Conservation (phyloP, 2,113 vertebrate species). For the Chionomys nivalis region DNA sequence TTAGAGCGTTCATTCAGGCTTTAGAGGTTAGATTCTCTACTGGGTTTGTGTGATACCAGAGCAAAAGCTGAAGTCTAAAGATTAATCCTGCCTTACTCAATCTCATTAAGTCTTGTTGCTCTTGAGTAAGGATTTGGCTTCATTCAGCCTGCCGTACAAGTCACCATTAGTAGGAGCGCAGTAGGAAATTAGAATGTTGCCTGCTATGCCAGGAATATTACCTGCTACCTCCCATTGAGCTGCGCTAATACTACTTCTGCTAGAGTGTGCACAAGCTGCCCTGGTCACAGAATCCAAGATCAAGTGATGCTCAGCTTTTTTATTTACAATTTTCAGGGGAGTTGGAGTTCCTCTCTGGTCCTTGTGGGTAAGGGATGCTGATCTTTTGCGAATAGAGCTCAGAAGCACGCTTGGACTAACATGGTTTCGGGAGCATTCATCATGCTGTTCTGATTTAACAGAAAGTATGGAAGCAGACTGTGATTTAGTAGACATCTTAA, state of each 20-base stretch:
- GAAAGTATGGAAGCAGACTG: background rate
- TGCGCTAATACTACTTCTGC: background rate
- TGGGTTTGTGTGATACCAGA: background rate
- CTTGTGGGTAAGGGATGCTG: background rate
- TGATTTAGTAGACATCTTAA: conserved; percentile 26
- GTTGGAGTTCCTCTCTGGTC: background rate
- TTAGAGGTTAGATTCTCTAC: background rate
- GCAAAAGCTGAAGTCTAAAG: background rate
- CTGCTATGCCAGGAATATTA: background rate
- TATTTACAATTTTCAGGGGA: background rate
- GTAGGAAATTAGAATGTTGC: background rate
- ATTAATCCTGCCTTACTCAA: background rate
- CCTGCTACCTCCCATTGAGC: background rate
- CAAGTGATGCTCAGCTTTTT: background rate
- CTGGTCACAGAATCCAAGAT: background rate
- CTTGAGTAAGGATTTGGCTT: conserved; percentile 10
- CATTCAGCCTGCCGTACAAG: background rate
- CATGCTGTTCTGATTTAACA: background rate
- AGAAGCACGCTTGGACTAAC: background rate
- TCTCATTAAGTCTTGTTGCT: background rate
- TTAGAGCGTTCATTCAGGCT: conserved; percentile 26
- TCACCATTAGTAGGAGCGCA: background rate
- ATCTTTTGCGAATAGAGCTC: background rate
- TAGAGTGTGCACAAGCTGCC: background rate
- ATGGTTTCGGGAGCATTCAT: background rate